Evolutionary conservation across 2,888 invertebrate genomes (phyloP).

Genomic region (Sminthurinus aureus): DNA sequence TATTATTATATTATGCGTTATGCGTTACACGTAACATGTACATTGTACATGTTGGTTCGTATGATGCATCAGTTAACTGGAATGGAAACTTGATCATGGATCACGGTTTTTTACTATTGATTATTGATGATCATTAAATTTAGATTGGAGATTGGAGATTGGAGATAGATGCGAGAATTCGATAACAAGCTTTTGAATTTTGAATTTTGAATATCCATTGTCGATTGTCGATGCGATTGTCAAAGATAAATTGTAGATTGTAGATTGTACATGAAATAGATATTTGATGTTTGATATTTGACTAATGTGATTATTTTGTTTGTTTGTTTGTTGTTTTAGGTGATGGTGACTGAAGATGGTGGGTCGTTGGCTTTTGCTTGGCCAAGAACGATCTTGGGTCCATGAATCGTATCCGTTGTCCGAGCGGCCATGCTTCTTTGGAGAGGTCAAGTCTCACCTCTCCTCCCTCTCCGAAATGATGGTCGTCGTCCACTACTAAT

Average conservation of each 20-base stretch:
- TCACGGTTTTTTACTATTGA: too few relatives aligned
- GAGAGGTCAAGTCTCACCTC: conserved; percentile 58
- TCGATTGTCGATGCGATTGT: not conserved
- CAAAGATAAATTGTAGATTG: not conserved
- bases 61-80: too few relatives aligned
- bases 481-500: conserved; percentile 42
- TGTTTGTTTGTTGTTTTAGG: conserved; percentile 28
- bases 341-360: conserved; percentile 58
- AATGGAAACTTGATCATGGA: too few relatives aligned
- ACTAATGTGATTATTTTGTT: not conserved
- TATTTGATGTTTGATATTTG: not conserved
- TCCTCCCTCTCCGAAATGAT: conserved; percentile 59
- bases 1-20: too few relatives aligned
- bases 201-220: not conserved
- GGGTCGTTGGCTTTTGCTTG: conserved; percentile 52
- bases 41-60: too few relatives aligned
- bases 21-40: too few relatives aligned
- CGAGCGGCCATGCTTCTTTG: conserved; percentile 57
- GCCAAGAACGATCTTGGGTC: conserved; percentile 48
- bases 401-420: conserved; percentile 55
- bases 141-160: not conserved
- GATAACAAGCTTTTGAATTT: not conserved
- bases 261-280: not conserved
- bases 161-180: not conserved
- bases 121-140: not conserved